A percentile compares a stretch with the other conserved stretches of the same genome.
Evolutionary conservation across 1,140 invertebrate species (phyloP).

Genomic region (Coptotermes formosanus): DNA sequence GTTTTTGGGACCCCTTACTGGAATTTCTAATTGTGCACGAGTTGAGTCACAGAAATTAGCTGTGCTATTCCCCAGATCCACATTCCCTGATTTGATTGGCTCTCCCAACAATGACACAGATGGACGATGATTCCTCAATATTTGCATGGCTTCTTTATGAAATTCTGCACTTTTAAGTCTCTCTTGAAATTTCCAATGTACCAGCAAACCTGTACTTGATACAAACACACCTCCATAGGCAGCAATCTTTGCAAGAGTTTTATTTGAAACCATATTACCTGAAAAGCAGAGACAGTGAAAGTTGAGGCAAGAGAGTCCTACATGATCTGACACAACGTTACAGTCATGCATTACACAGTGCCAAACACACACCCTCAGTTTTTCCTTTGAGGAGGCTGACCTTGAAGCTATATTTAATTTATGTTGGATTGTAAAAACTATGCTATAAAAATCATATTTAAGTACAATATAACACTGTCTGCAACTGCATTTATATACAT

Average conservation of each 20-base stretch:
- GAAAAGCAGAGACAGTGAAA: background rate
- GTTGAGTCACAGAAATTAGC: conserved; percentile 55
- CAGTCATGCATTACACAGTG: too few relatives aligned
- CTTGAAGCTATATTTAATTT: too few relatives aligned
- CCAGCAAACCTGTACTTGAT: conserved; percentile 48
- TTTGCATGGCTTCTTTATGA: conserved; percentile 57
- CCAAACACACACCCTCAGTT: too few relatives aligned
- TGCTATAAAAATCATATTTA: too few relatives aligned
- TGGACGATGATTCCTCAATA: conserved; percentile 52
- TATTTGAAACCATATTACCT: conserved; percentile 46
- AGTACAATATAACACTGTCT: too few relatives aligned
- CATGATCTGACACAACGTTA: too few relatives aligned
- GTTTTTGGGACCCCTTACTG: conserved; percentile 59
- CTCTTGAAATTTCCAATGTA: conserved; percentile 49
- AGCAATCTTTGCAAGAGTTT: conserved; percentile 52
- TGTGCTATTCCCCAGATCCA: conserved; percentile 54
- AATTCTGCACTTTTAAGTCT: conserved; percentile 52
- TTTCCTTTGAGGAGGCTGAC: too few relatives aligned
- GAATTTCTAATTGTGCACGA: conserved; percentile 57
- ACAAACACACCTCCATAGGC: conserved; percentile 51
- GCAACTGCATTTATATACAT: too few relatives aligned
- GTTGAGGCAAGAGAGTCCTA: too few relatives aligned
- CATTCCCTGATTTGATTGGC: conserved; percentile 59
- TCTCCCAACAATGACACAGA: conserved; percentile 60
- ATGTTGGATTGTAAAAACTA: too few relatives aligned